Evolutionary conservation across 2,113 vertebrate genomes (phyloP).

Genomic region (Crotalus helleri): DNA sequence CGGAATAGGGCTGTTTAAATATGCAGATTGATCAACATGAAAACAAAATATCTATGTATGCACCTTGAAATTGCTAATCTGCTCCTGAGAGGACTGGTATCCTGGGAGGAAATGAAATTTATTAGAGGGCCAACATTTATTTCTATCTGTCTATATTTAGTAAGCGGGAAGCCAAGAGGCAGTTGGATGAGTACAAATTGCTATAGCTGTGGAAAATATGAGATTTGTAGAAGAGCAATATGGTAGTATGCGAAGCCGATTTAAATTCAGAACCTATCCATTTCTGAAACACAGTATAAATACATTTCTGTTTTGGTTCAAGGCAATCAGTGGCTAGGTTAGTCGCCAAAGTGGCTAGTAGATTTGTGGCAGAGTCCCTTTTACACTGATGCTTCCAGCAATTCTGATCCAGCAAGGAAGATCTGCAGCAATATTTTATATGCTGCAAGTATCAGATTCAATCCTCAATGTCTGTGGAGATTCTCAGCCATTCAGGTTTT

Average conservation of each 20-base stretch:
- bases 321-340: slow-evolving; percentile 21
- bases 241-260: background rate
- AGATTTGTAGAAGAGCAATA: background rate
- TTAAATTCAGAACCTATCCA: slow-evolving; percentile 16
- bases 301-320: slow-evolving; percentile 17
- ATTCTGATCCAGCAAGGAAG: background rate
- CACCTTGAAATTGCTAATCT: slow-evolving; percentile 46
- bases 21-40: slow-evolving; percentile 33
- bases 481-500: no score
- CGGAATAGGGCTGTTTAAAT: slow-evolving; percentile 23
- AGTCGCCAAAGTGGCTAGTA: background rate
- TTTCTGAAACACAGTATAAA: slow-evolving; percentile 19
- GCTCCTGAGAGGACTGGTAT: slow-evolving; percentile 3
- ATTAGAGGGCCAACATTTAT: slow-evolving; percentile 47
- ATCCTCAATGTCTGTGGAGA: no score
- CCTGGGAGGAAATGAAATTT: slow-evolving; percentile 34
- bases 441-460: no score
- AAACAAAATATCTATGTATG: slow-evolving; percentile 25
- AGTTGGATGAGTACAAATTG: slow-evolving; percentile 38
- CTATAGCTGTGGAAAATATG: background rate
- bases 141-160: slow-evolving; percentile 32
- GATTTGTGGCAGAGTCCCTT: background rate
- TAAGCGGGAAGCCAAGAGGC: slow-evolving; percentile 28
- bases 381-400: background rate
- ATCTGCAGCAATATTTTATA: no score